Evolutionary conservation across 1,140 invertebrate genomes (phyloP).

Genomic region (Mizuhopecten yessoensis): DNA sequence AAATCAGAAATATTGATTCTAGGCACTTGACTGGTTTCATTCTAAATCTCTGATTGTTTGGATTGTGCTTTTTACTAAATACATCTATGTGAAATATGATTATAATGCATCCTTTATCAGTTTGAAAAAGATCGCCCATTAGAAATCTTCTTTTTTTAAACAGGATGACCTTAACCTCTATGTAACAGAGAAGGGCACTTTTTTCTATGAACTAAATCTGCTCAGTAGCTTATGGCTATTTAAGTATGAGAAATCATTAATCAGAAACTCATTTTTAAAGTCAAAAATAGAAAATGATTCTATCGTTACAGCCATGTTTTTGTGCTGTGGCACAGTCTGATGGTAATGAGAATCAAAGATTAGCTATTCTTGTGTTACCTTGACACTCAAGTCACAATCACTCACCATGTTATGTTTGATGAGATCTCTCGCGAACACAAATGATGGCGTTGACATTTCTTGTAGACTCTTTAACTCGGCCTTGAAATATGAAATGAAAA

Average conservation of each 20-base stretch:
- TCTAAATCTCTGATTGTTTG: not conserved
- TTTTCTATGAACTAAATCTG: not conserved
- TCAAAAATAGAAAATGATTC: not conserved
- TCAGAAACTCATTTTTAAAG: not conserved
- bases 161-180: not conserved
- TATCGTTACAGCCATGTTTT: not conserved
- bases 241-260: not conserved
- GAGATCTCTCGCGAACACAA: conserved; percentile 95
- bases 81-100: not conserved
- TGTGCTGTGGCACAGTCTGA: no score
- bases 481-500: conserved; percentile 72
- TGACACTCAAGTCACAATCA: not conserved
- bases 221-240: not conserved
- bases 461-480: conserved; percentile 85
- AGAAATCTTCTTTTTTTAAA: no score
- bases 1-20: not conserved
- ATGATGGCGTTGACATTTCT: conserved; percentile 90
- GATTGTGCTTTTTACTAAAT: not conserved
- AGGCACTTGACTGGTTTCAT: not conserved
- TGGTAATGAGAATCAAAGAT: not conserved
- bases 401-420: conserved; percentile 96
- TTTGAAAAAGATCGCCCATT: not conserved
- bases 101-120: not conserved
- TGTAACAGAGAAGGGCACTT: not conserved
- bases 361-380: not conserved